Evolutionary conservation across 2,113 vertebrate genomes (phyloP), one percentile per base, ranked within the genome.

Genomic region (Pogona vitticeps): DNA sequence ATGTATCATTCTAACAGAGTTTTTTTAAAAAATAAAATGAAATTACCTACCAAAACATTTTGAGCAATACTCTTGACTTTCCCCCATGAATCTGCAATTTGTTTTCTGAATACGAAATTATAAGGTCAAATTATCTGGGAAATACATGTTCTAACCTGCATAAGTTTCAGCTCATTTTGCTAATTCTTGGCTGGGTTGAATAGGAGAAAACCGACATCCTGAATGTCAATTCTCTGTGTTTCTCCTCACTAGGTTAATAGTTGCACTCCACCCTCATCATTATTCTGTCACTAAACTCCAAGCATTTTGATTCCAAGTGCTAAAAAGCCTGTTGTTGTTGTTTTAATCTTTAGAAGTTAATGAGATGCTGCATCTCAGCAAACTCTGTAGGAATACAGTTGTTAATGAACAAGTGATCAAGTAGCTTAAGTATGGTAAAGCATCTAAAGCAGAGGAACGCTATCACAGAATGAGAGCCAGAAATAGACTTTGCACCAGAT

Each of bases 371-470:
- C 72, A 71, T 94, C 94, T 94, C 92, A 94, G 95, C 92, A 91
- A 90, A 94, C 92, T 91, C 88, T 93, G 92, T 86, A 92, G 91
- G 92, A 93, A 94, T 92, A 63, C 92, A 92, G 93, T 91, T 90
- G 91, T 92, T 94, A 95, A 95, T 94, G 93, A 95, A 93, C 91
- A 91, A 94, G 87, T 93, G 92, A 95, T 95, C 94, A 93, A 90
- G 89, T 93, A 80, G 58, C 87, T 93, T 91, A 94, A 95, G 92
- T 94, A 91, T 85, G 88, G 94, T 40, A 76, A 73, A 82, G 90
- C 86, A 88, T 92, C 85, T 76, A 90, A 91, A 95, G 89, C 91
- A 93, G 84, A 93, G 84, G 82, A 90, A 88, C 89, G 89, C 90
- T 91, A 94, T 90, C 89, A 90, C 72, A 88, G 83, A 91, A 83